Evolutionary conservation across 2,113 vertebrate species (phyloP), one percentile per base, ranked within the genome.

Genomic region (Oreochromis spilurus): DNA sequence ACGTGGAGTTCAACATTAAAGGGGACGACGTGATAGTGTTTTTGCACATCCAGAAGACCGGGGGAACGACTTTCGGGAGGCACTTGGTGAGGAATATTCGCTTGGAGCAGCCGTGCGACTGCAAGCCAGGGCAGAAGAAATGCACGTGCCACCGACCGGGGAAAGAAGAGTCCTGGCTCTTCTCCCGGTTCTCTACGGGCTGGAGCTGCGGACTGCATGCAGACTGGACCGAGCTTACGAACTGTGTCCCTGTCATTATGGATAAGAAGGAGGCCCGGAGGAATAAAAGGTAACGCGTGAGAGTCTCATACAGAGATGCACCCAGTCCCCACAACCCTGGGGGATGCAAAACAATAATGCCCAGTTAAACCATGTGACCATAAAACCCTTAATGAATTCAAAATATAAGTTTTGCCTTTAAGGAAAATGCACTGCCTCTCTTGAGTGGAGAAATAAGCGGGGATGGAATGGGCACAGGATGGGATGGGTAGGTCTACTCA

Each of bases 21-120:
- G 98, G 97, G 79, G 97, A 97, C 93, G 98, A 99, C 94, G 97
- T 98, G 96, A 98, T 99, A 21, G 98, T 99, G 52, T 99, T 99
- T 87, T 92, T 99, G 79, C 98, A 99, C 96, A 99, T 99, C 94
- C 98, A 99, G 96, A 99, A 99, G 95, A 99, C 98, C 6, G 98
- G 98, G 3, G 98, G 98, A 50, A 99, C 98, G 88, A 99, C 98
- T 31, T 99, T 99, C 94, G 98, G 98, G 54, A 94, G 98, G 70
- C 98, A 99, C 93, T 93, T 99, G 95, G 98, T 99, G 87, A 97
- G 98, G 96, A 99, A 99, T 97, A 99, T 99, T 87, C 97, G 96
- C 29, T 94, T 99, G 96, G 98, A 99, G 95, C 97, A 98, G 93
- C 98, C 98, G 11, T 99, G 98, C 87, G 96, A 97, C 92, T 99